Evolutionary conservation across 2,113 vertebrate genomes (phyloP).

Genomic region (Falcunculus frontatus): DNA sequence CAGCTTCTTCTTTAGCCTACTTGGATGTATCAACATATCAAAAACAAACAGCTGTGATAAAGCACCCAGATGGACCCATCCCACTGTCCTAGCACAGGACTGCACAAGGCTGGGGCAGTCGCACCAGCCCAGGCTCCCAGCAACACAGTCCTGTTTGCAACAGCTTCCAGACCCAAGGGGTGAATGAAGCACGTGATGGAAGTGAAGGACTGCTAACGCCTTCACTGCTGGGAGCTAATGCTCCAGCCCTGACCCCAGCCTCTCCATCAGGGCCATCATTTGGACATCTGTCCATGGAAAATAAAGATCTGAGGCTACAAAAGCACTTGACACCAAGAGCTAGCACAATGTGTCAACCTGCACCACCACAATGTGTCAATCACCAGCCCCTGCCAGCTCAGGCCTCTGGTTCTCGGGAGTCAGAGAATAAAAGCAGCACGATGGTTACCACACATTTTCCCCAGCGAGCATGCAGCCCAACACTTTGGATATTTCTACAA

Average conservation of each 20-base stretch:
- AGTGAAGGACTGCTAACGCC: rapidly evolving
- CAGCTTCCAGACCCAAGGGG: background rate
- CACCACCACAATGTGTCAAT: background rate
- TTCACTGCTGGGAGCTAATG: background rate
- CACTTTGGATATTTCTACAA: background rate
- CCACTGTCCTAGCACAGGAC: rapidly evolving
- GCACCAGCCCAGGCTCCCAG: background rate
- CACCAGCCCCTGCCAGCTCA: background rate
- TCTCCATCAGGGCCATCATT: background rate
- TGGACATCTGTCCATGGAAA: background rate
- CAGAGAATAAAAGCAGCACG: background rate
- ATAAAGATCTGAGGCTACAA: background rate
- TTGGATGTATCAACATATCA: background rate
- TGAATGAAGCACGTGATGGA: background rate
- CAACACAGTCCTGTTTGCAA: background rate
- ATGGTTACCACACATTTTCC: background rate
- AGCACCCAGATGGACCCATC: background rate
- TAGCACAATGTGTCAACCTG: background rate
- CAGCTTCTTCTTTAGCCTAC: background rate
- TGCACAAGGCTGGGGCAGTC: background rate
- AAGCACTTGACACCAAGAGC: background rate
- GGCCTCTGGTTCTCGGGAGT: background rate
- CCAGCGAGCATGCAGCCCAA: rapidly evolving
- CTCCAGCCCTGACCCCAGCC: background rate
- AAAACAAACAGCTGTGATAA: background rate